Evolutionary conservation across 2,113 vertebrate genomes (phyloP), one percentile per base, ranked within the genome.

Genomic region (Formicarius rufipectus): DNA sequence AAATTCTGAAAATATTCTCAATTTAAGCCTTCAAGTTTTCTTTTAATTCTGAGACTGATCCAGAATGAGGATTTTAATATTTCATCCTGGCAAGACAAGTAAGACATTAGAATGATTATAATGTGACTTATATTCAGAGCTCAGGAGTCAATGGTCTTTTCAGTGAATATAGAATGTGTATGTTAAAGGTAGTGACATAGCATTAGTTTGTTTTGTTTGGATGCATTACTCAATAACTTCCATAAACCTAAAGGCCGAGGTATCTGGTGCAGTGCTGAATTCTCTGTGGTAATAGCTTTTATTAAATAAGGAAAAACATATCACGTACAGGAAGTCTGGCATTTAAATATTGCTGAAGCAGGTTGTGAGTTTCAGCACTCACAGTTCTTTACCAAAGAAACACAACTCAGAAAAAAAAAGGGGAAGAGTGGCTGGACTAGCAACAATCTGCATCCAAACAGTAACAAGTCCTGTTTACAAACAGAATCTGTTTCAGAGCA

Each of bases 391-490:
- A 52, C 23, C 7, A 23, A 25, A 20, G 33, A 93, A 91, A 84
- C 39, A 25, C 15, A 89, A 35, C 17, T 49, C 35, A 63, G 39
- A 30, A n/a, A 49, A n/a, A 35, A 55, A 66, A 93, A 56, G 4
- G 3, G 2, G 1, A 33, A 81, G 35, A 71, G 35, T 0, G 24
- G 24, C 66, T 63, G 19, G 35, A 81, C 55, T 62, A 55, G 59
- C 88, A 91, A n/a, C 44, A 87, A 53, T 74, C 85, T 58, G 30
- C 68, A 89, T 76, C 45, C 58, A 84, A 75, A 62, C 15, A 74
- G 62, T n/a, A 77, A 24, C 85, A 83, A 40, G 27, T 75, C 78
- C 88, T 91, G 77, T 92, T 95, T 96, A 77, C 84, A 94, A 96
- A 96, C 58, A 89, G 44, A 87, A 76, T 81, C 72, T 85, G n/a